phyloP scores from a whole-genome alignment of 2,888 invertebrate genomes.

The Hetaerina titia region DNA sequence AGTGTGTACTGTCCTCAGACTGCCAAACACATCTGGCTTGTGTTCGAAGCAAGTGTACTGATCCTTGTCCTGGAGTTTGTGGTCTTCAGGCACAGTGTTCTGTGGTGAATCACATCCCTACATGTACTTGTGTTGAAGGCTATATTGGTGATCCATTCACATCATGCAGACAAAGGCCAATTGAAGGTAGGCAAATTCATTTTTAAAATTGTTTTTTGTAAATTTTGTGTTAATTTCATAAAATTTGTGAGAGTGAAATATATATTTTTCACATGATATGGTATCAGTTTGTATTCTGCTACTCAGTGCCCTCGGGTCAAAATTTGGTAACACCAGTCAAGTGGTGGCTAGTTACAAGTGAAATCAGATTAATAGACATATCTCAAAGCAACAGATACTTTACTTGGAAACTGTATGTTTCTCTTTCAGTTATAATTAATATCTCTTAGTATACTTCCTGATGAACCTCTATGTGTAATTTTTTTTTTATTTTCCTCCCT shows the following conservation, averaged over 20 bases:
- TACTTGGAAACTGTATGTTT: no score
- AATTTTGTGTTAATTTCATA: neutral
- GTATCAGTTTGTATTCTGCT: no score
- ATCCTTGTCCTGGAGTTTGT: constrained; percentile 81
- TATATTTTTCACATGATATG: no score
- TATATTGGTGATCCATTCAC: constrained; percentile 77
- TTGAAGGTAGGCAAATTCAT: constrained; percentile 66
- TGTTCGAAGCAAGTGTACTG: constrained; percentile 79
- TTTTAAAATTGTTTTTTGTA: neutral
- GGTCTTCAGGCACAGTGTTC: constrained; percentile 77
- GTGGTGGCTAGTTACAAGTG: no score
- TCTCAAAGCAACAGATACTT: no score
- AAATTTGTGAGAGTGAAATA: no score
- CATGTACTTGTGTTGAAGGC: constrained; percentile 77
- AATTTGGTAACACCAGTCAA: no score
- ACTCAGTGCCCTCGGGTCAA: no score
- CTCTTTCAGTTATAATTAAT: neutral
- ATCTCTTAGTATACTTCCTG: neutral
- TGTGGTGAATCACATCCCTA: constrained; percentile 75
- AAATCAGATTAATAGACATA: no score
- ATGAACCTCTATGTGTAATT: neutral
- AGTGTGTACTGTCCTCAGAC: constrained; percentile 80
- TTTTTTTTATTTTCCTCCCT: neutral
- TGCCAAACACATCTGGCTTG: constrained; percentile 81
- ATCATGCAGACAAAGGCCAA: constrained; percentile 72